Percentiles rank a stretch among this genome's conserved stretches.
Evolutionary conservation across 2,888 invertebrate species (phyloP).

Genomic region (Aleiodes leptofemur): DNA sequence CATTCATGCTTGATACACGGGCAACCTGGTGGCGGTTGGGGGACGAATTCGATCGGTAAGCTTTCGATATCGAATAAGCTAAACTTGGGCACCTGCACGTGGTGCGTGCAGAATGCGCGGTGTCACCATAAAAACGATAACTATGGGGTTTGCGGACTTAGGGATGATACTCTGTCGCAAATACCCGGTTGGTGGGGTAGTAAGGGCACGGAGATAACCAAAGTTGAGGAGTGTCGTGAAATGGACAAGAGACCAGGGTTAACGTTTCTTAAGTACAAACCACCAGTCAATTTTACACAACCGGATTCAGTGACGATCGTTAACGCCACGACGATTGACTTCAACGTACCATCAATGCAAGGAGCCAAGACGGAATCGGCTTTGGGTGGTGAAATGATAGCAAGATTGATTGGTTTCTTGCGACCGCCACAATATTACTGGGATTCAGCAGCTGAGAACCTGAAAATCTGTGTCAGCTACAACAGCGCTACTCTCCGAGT

Average conservation of each 20-base stretch:
- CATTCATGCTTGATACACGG: constrained; percentile 92
- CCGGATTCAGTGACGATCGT: constrained; percentile 93
- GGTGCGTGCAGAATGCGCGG: constrained; percentile 95
- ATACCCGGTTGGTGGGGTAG: constrained; percentile 94
- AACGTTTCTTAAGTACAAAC: constrained; percentile 91
- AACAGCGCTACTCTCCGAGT: constrained; percentile 82
- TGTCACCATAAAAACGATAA: constrained; percentile 92
- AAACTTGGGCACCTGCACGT: constrained; percentile 88
- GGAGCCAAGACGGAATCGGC: constrained; percentile 83
- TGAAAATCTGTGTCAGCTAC: constrained; percentile 88
- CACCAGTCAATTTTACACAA: constrained; percentile 90
- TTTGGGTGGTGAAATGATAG: constrained; percentile 84
- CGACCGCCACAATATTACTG: constrained; percentile 84
- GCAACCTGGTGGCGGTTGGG: constrained; percentile 77
- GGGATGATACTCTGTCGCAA: constrained; percentile 88
- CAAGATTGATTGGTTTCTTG: constrained; percentile 88
- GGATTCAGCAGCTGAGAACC: constrained; percentile 81
- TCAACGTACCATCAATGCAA: constrained; percentile 83
- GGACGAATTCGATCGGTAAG: constrained; percentile 69
- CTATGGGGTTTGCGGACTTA: constrained; percentile 87
- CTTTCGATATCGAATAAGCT: constrained; percentile 85
- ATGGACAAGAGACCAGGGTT: constrained; percentile 90
- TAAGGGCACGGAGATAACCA: constrained; percentile 85
- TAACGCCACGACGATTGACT: constrained; percentile 89
- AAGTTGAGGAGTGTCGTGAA: constrained; percentile 86